Evolutionary conservation across 1,140 invertebrate genomes (phyloP).

Genomic region (Dinoponera quadriceps): DNA sequence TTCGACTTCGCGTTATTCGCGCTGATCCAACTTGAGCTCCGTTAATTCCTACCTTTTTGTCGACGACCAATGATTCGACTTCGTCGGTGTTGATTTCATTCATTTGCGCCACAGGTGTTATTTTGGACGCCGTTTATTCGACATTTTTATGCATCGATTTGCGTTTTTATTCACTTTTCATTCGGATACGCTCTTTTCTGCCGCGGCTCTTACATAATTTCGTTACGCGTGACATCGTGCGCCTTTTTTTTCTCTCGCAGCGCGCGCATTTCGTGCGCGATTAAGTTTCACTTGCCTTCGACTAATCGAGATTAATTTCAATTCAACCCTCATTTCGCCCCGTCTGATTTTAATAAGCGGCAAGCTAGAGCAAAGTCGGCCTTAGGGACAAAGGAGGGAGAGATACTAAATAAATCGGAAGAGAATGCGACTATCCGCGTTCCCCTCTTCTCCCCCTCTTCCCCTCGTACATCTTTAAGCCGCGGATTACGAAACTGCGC

Average conservation of each 20-base stretch:
- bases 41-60: background rate
- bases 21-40: background rate
- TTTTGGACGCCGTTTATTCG: no score
- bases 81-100: no score
- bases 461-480: no score
- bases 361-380: background rate
- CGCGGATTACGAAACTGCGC: no score
- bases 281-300: background rate
- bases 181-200: no score
- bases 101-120: no score
- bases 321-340: background rate
- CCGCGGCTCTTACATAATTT: no score
- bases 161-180: no score
- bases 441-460: background rate
- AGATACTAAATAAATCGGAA: conserved; percentile 9
- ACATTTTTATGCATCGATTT: no score
- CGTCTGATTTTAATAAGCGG: background rate
- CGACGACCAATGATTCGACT: no score
- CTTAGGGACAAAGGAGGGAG: background rate
- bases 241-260: no score
- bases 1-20: background rate
- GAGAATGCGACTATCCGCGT: background rate
- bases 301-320: background rate
- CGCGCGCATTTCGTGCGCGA: background rate
- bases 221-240: no score